phyloP scores from a whole-genome alignment of 2,797 vertebrate species.

The Pampus argenteus region DNA sequence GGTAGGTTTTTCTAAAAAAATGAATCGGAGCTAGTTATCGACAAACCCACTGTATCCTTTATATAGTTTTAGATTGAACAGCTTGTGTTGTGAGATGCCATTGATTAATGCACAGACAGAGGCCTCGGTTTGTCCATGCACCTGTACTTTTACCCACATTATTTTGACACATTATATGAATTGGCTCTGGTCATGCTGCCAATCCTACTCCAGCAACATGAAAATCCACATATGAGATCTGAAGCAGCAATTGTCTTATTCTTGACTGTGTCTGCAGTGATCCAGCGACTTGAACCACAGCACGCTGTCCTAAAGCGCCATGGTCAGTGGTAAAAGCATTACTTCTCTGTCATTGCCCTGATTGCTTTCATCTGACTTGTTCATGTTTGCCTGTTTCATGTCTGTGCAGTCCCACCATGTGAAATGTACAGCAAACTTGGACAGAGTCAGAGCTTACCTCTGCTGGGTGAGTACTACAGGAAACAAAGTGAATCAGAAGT shows the following conservation, averaged over 20 bases:
- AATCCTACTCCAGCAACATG: not conserved
- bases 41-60: not conserved
- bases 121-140: not conserved
- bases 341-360: not conserved
- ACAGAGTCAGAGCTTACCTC: conserved; percentile 53
- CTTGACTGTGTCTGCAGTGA: conserved; percentile 50
- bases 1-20: conserved; percentile 55
- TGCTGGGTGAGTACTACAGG: conserved; percentile 66
- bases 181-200: not conserved
- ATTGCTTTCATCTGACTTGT: not conserved
- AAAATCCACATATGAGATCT: not conserved
- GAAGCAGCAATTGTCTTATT: not conserved
- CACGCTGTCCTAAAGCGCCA: not conserved
- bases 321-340: conserved; percentile 32
- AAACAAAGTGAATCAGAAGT: not conserved
- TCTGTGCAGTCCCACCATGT: conserved; percentile 50
- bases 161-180: not conserved
- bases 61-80: not conserved
- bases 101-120: not conserved
- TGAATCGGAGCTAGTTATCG: not conserved
- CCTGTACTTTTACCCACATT: not conserved
- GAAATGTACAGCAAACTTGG: conserved; percentile 42
- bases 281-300: conserved; percentile 1
- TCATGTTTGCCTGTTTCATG: not conserved
- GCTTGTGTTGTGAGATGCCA: not conserved